Evolutionary conservation across 2,113 vertebrate genomes (phyloP), one percentile per base, ranked within the genome.

Genomic region (Oxyruncus cristatus): DNA sequence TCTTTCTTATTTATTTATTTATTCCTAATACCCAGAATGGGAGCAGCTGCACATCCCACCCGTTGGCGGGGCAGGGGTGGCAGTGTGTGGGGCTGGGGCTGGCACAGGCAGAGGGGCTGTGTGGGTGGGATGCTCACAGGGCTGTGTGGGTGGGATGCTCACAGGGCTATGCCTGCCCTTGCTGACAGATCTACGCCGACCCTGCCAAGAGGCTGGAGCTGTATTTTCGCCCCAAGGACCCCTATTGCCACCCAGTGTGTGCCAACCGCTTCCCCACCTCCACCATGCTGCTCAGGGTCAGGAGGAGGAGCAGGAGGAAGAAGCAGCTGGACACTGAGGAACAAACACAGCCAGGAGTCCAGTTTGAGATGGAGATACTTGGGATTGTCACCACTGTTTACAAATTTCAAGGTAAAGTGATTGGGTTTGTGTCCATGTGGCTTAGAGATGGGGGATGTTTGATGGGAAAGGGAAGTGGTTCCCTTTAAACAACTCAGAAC

Each of bases 191-290:
- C n/a, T 99, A 99, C 1, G 92, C 98, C 0, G 98, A 99, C 79
- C 98, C 99, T 9, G 97, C 97, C 92, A 98, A 98, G 47, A 98
- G 99, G 39, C 97, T 99, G 8, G 99, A 99, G 97, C 97, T 99
- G 50, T 98, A 99, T 80, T 99, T 98, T 97, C 98, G 99, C 52
- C 99, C 99, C 53, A 97, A 98, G 93, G 99, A 99, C 78, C 99
- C 99, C 5, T 99, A 99, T 92, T 99, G 99, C 94, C 99, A 99
- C 81, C 98, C 98, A 0, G 96, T 99, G 11, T 99, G 98, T 23
- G 99, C 99, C 88, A 99, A 99, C 92, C 99, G 99, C 75, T 98
- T 98, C 93, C 97, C 99, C 9, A 98, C 99, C 77, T 99, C 98
- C 92, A 99, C 99, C 97, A 88, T 99, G 93, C 98, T 99, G 75